phyloP scores from a whole-genome alignment of 2,797 vertebrate genomes.

The Megalops cyprinoides region DNA sequence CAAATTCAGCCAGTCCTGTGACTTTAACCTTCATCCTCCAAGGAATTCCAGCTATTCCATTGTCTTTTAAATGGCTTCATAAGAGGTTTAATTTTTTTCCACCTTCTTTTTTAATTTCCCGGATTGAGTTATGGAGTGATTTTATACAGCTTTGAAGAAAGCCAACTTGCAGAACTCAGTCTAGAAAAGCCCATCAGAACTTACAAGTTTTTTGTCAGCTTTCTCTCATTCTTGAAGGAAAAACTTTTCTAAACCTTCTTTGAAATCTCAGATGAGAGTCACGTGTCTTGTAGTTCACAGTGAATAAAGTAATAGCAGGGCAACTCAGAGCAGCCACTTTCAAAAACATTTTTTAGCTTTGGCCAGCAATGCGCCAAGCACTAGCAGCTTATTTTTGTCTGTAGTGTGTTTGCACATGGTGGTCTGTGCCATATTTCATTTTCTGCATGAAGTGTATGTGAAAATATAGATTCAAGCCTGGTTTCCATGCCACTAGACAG shows the following conservation, averaged over 20 bases:
- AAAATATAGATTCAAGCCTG: slow-evolving; percentile 34
- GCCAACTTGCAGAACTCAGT: slow-evolving; percentile 10
- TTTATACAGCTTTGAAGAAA: slow-evolving; percentile 22
- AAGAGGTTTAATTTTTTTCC: slow-evolving; percentile 63
- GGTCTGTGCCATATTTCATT: background rate
- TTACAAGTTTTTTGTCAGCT: background rate
- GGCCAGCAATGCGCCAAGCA: slow-evolving; percentile 18
- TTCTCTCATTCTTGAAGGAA: background rate
- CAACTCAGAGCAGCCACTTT: background rate
- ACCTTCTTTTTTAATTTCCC: slow-evolving; percentile 45
- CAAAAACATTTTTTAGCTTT: slow-evolving; percentile 27
- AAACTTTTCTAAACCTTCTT: background rate
- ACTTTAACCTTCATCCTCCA: slow-evolving; percentile 54
- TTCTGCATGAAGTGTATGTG: slow-evolving; percentile 20
- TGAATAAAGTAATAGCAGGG: background rate
- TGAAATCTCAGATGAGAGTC: background rate
- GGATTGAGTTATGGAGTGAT: slow-evolving; percentile 26
- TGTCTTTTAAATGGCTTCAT: slow-evolving; percentile 54
- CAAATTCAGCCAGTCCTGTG: slow-evolving; percentile 48
- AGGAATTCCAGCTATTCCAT: slow-evolving; percentile 57
- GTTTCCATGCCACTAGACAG: slow-evolving; percentile 59
- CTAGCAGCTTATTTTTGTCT: slow-evolving; percentile 4
- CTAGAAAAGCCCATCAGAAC: background rate
- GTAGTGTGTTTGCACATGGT: background rate
- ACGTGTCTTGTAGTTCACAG: background rate